Evolutionary conservation across 2,888 invertebrate species (phyloP).

Genomic region (Xanthia togata): DNA sequence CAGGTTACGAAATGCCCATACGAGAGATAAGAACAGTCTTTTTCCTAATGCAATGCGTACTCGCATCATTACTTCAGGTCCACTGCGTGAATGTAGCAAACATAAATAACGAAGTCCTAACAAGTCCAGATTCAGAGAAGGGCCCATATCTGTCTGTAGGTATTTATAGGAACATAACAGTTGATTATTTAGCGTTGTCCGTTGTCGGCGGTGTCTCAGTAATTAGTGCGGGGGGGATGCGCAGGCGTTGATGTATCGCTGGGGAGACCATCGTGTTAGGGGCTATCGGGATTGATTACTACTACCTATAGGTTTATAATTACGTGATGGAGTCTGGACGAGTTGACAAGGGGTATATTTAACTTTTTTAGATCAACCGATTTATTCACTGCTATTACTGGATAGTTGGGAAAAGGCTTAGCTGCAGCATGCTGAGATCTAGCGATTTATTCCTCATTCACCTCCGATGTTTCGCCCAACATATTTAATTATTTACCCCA

Average conservation of each 20-base stretch:
- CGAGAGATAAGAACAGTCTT: neutral
- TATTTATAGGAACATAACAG: slow-evolving; percentile 20
- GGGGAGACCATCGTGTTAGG: slow-evolving; percentile 17
- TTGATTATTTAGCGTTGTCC: slow-evolving; percentile 39
- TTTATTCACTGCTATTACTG: neutral
- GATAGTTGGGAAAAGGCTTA: too few species aligned
- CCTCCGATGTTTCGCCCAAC: neutral
- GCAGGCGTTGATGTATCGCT: slow-evolving; percentile 63
- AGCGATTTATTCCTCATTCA: neutral
- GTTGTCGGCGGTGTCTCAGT: slow-evolving; percentile 42
- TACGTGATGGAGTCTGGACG: neutral
- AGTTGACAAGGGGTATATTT: neutral
- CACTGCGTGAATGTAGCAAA: neutral
- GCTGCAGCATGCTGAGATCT: neutral
- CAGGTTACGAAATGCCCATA: neutral
- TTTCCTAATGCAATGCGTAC: neutral
- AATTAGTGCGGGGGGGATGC: slow-evolving; percentile 65
- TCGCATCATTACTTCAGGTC: neutral
- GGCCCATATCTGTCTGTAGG: slow-evolving; percentile 1
- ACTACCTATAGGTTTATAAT: neutral
- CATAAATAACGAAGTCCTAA: neutral
- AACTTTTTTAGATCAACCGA: neutral
- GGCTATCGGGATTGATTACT: slow-evolving; percentile 6
- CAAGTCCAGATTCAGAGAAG: neutral
- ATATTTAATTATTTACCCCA: neutral